Conservation (phyloP, 1,140 invertebrate genomes). For the Conus betulinus region DNA sequence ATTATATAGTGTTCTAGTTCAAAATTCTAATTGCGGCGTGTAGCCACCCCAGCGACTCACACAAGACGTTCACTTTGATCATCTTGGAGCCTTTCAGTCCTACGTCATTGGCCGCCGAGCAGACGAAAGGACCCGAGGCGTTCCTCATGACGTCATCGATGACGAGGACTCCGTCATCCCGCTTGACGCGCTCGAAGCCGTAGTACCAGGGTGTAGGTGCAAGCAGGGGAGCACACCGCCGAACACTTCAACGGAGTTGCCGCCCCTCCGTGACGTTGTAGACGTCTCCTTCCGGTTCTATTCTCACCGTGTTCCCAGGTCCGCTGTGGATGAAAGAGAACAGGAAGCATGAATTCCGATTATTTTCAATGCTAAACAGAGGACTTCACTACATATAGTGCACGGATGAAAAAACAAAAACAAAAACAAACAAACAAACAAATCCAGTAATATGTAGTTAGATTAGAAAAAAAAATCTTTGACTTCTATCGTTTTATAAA, state of each 20-base stretch:
- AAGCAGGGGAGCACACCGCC: conserved; percentile 41
- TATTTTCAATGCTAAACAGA: too few species aligned
- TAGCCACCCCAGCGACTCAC: conserved; percentile 17
- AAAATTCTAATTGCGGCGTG: too few species aligned
- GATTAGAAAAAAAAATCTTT: too few species aligned
- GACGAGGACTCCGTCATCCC: conserved; percentile 22
- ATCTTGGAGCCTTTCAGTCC: conserved; percentile 35
- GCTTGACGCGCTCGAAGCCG: conserved; percentile 20
- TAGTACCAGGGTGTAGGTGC: conserved; percentile 43
- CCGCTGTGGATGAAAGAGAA: conserved; percentile 17
- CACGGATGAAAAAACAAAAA: too few species aligned
- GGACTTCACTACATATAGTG: too few species aligned
- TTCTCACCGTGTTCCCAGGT: conserved; percentile 37
- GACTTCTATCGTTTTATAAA: too few species aligned
- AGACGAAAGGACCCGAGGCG: conserved; percentile 31
- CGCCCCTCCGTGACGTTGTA: conserved; percentile 37
- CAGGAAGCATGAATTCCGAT: neutral
- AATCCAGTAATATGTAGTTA: too few species aligned
- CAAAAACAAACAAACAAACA: too few species aligned
- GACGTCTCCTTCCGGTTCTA: conserved; percentile 15
- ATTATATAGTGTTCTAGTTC: too few species aligned
- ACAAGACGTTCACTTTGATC: conserved; percentile 37
- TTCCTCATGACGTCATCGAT: conserved; percentile 5
- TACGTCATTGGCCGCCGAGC: conserved; percentile 40
- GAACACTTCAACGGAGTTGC: conserved; percentile 32